Evolutionary conservation across 2,888 invertebrate genomes (phyloP).

Genomic region (Drosophila diplacantha): DNA sequence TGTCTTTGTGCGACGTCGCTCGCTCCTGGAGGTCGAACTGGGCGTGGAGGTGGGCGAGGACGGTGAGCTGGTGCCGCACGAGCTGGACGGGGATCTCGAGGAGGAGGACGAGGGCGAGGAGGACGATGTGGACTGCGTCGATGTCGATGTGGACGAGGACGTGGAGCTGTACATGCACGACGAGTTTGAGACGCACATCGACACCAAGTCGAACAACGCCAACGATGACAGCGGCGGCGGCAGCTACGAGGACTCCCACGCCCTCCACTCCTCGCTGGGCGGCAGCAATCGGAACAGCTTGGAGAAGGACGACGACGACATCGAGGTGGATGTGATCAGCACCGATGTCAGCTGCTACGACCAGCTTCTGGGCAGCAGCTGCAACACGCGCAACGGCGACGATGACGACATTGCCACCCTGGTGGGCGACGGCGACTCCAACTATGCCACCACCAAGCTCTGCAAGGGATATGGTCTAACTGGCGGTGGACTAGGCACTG

Average conservation of each 20-base stretch:
- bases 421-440: constrained; percentile 69
- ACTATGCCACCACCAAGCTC: constrained; percentile 53
- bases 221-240: constrained; percentile 77
- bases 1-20: constrained; percentile 69
- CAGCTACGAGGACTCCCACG: constrained; percentile 77
- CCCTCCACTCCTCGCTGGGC: constrained; percentile 75
- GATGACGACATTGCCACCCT: constrained; percentile 73
- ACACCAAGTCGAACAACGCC: constrained; percentile 75
- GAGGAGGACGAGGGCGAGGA: constrained; percentile 65
- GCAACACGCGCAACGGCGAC: constrained; percentile 74
- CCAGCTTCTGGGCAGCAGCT: constrained; percentile 75
- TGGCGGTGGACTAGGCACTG: constrained; percentile 1
- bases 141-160: constrained; percentile 63
- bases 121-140: constrained; percentile 64
- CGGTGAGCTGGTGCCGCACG: constrained; percentile 56
- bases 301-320: constrained; percentile 77
- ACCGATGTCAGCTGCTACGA: constrained; percentile 78
- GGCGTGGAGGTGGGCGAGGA: constrained; percentile 60
- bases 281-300: constrained; percentile 77
- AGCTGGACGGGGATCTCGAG: constrained; percentile 53
- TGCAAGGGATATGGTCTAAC: constrained; percentile 37
- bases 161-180: constrained; percentile 71
- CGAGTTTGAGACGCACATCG: constrained; percentile 76
- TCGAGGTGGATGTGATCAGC: constrained; percentile 77
- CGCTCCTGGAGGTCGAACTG: constrained; percentile 71